Percentiles rank a stretch among this genome's conserved stretches.
Evolutionary conservation across 2,113 vertebrate genomes (phyloP).

Genomic region (Psettodes erumei): DNA sequence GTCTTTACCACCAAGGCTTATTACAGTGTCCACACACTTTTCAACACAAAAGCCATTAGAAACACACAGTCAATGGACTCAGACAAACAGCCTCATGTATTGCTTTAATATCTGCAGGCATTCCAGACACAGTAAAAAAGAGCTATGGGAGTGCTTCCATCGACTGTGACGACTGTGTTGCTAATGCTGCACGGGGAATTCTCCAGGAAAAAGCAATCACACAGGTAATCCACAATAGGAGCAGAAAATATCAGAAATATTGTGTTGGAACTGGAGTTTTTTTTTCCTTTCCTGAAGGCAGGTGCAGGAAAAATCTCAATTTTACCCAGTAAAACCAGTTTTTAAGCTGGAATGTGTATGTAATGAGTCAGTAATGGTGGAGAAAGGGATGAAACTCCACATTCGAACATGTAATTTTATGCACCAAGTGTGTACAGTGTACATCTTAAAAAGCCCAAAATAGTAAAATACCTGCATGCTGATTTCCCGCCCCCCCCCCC

Average conservation of each 20-base stretch:
- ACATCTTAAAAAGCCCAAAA: conserved; percentile 21
- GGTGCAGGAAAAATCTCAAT: not conserved
- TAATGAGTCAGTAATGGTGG: conserved; percentile 3
- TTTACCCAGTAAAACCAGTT: not conserved
- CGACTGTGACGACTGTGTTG: conserved; percentile 48
- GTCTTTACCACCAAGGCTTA: conserved; percentile 34
- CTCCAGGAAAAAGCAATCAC: conserved; percentile 64
- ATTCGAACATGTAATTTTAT: conserved; percentile 12
- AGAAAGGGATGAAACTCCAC: not conserved
- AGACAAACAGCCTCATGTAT: conserved; percentile 50
- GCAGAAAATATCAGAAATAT: conserved; percentile 37
- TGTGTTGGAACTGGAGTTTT: conserved; percentile 28
- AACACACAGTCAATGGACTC: conserved; percentile 60
- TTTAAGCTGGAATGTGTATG: not conserved
- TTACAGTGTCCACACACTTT: conserved; percentile 28
- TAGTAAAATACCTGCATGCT: conserved; percentile 22
- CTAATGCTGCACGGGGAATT: conserved; percentile 60
- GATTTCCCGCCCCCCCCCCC: too few relatives aligned
- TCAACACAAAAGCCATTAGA: conserved; percentile 40
- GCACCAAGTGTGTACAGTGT: not conserved
- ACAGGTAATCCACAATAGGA: conserved; percentile 55
- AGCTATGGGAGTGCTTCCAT: conserved; percentile 43
- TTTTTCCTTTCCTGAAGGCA: not conserved
- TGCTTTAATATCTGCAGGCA: conserved; percentile 61
- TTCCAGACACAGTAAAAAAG: conserved; percentile 53